Evolutionary conservation across 2,888 invertebrate species (phyloP).

Genomic region (Andrena bicolor): DNA sequence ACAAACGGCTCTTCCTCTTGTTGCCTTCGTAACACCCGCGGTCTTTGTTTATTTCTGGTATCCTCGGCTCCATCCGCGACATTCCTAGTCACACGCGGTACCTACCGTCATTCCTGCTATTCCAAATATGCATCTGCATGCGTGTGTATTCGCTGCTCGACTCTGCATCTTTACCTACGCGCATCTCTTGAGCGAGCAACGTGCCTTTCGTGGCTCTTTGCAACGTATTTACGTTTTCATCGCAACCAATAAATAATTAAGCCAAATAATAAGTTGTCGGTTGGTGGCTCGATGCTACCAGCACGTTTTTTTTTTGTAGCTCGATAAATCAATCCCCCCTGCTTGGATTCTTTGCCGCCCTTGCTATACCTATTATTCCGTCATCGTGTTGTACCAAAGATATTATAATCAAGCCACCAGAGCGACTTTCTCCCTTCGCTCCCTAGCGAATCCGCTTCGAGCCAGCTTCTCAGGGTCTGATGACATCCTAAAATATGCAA

Average conservation of each 20-base stretch:
- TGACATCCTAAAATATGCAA: constrained; percentile 79
- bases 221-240: too few species aligned
- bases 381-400: constrained; percentile 36
- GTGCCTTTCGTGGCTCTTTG: neutral
- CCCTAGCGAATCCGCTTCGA: constrained; percentile 34
- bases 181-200: neutral
- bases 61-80: neutral
- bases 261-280: neutral
- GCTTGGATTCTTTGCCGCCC: neutral
- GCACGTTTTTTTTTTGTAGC: neutral
- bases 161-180: neutral
- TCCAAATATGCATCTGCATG: neutral
- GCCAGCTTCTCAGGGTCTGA: constrained; percentile 63
- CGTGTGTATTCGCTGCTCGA: neutral
- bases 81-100: neutral
- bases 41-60: neutral
- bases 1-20: neutral
- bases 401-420: constrained; percentile 49
- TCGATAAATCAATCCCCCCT: constrained; percentile 36
- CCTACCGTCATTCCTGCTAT: neutral
- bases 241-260: constrained; percentile 29
- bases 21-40: neutral
- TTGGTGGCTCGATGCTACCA: neutral
- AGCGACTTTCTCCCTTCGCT: constrained; percentile 33
- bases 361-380: constrained; percentile 11